A percentile compares a stretch with the other conserved stretches of the same genome.
These are phyloP conservation scores for Megalurothrips usitatus DNA, from an alignment of 2,888 invertebrate species.

Conservation along the genomic window DNA sequence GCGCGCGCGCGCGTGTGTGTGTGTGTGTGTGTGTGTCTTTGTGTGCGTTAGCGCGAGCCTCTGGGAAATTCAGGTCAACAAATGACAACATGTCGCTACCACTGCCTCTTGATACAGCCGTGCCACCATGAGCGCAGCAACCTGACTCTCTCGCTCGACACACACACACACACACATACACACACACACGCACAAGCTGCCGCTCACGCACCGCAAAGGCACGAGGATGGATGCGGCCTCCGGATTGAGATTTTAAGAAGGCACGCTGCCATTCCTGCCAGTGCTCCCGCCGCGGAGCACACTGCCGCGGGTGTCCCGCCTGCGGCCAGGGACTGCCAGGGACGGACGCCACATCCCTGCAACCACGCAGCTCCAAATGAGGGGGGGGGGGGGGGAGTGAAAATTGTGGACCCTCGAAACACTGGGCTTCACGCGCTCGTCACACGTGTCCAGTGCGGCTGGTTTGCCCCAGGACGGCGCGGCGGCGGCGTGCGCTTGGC, in stretches of 20 bases:
- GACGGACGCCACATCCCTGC: neutral
- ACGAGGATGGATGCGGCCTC: no score
- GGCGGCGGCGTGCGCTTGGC: no score
- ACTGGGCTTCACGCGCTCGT: no score
- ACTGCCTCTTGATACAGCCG: conserved; percentile 16
- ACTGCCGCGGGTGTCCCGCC: neutral
- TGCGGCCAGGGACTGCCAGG: neutral
- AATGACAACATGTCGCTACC: conserved; percentile 24
- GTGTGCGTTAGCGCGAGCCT: neutral
- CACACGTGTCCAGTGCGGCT: no score
- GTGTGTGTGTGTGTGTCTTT: neutral
- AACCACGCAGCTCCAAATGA: no score
- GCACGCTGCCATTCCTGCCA: neutral
- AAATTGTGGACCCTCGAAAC: no score
- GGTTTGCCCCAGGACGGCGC: no score
- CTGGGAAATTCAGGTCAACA: conserved; percentile 21
- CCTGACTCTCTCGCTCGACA: neutral
- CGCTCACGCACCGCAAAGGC: no score
- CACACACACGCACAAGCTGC: no score
- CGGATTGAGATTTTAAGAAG: conserved; percentile 19
- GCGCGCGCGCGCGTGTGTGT: neutral
- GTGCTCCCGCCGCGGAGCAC: neutral
- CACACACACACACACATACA: no score
- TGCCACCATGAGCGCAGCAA: conserved; percentile 2
- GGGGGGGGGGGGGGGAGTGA: no score